phyloP scores from a whole-genome alignment of 2,797 vertebrate species.

The Trematomus bernacchii region DNA sequence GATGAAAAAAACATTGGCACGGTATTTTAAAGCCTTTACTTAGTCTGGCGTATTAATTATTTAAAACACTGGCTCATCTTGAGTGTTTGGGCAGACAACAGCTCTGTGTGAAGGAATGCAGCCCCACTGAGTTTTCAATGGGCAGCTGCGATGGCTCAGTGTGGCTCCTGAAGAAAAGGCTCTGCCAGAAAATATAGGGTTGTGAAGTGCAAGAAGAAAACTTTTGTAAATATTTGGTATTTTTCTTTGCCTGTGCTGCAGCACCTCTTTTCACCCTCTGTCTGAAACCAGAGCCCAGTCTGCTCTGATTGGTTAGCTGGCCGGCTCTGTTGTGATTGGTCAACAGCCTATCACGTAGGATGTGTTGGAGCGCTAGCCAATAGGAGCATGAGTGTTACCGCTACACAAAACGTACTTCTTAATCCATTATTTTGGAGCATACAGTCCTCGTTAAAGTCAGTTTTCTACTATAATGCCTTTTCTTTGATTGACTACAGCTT shows the following conservation, averaged over 20 bases:
- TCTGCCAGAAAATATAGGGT: not conserved
- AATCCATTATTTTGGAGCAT: not conserved
- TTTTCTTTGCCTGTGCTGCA: too few relatives aligned
- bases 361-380: too few relatives aligned
- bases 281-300: too few relatives aligned
- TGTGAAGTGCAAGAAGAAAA: not conserved
- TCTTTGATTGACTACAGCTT: not conserved
- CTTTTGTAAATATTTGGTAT: not conserved
- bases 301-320: too few relatives aligned
- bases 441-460: too few relatives aligned
- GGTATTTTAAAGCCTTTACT: constrained; percentile 30
- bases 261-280: too few relatives aligned
- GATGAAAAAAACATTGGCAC: constrained; percentile 8
- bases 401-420: not conserved
- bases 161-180: not conserved
- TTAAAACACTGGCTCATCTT: constrained; percentile 24
- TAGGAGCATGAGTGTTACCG: too few relatives aligned
- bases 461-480: too few relatives aligned
- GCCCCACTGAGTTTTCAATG: constrained; percentile 3
- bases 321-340: too few relatives aligned
- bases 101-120: not conserved
- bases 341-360: too few relatives aligned
- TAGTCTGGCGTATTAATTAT: constrained; percentile 32
- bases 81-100: constrained; percentile 18
- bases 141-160: constrained; percentile 1